Percentiles rank a stretch among this genome's conserved stretches.
phyloP scores from a whole-genome alignment of 2,113 vertebrate genomes.

The Lucifuga dentata region DNA sequence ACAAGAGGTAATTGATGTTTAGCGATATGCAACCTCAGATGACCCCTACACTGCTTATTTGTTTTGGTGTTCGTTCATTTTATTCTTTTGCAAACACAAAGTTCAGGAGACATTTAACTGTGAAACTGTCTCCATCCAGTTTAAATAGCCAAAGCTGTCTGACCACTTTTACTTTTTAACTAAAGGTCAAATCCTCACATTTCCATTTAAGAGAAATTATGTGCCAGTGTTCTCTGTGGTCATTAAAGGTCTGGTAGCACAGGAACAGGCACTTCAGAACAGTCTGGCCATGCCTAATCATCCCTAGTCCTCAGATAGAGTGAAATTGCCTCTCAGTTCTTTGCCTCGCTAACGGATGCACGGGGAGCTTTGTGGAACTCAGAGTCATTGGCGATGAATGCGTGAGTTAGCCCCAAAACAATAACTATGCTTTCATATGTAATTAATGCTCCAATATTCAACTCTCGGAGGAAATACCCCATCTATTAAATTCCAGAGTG shows the following conservation, averaged over 20 bases:
- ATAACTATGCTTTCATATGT: constrained; percentile 74
- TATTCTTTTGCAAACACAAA: constrained; percentile 28
- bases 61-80: constrained; percentile 2
- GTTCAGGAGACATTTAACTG: constrained; percentile 26
- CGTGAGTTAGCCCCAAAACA: constrained; percentile 60
- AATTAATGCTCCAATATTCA: constrained; percentile 76
- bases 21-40: constrained; percentile 10
- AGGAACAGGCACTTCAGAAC: constrained; percentile 49
- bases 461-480: constrained; percentile 70
- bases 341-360: constrained; percentile 33
- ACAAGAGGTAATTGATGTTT: not conserved
- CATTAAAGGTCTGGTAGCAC: constrained; percentile 59
- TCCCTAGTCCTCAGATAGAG: constrained; percentile 48
- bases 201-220: constrained; percentile 48
- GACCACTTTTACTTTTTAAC: constrained; percentile 58
- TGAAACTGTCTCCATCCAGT: constrained; percentile 28
- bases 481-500: constrained; percentile 36
- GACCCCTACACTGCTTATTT: no score
- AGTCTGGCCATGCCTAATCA: constrained; percentile 54
- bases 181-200: constrained; percentile 70
- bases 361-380: constrained; percentile 51
- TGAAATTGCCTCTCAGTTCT: constrained; percentile 43
- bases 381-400: constrained; percentile 67
- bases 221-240: constrained; percentile 49
- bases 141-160: constrained; percentile 61